A percentile compares a stretch with the other conserved stretches of the same genome.
Conservation (phyloP, 2,888 invertebrate genomes). For the Stenotaenia linearis region DNA sequence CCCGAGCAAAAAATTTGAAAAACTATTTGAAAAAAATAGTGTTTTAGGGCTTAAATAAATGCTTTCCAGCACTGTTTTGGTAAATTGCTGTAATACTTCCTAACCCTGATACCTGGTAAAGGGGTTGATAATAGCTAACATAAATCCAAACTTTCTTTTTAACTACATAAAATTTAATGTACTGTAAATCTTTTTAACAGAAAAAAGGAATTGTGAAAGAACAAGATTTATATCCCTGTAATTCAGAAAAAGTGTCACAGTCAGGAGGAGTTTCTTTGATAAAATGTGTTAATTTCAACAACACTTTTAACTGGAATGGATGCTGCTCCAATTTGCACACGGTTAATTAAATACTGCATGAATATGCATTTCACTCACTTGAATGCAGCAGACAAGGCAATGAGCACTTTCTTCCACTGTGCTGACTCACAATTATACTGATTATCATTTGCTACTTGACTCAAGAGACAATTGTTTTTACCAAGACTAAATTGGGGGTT, state of each 20-base stretch:
- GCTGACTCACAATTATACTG: conserved; percentile 26
- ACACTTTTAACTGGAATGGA: conserved; percentile 11
- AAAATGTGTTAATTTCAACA: conserved; percentile 26
- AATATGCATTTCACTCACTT: conserved; percentile 26
- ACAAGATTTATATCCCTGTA: not conserved
- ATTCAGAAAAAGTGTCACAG: conserved; percentile 22
- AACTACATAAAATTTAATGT: not conserved
- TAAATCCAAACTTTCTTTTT: not conserved
- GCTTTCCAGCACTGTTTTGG: too few species aligned
- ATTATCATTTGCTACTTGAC: conserved; percentile 20
- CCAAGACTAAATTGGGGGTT: conserved; percentile 10
- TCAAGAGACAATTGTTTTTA: conserved; percentile 24
- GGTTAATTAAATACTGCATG: conserved; percentile 22
- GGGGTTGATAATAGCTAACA: not conserved
- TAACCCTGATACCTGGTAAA: not conserved
- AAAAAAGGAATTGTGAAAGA: not conserved
- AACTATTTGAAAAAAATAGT: too few species aligned
- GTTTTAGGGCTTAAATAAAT: too few species aligned
- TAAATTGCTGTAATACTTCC: too few species aligned
- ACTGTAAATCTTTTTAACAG: not conserved
- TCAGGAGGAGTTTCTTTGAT: not conserved
- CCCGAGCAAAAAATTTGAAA: not conserved
- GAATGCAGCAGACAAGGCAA: conserved; percentile 20
- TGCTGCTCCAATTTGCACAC: conserved; percentile 17
- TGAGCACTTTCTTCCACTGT: conserved; percentile 21